These are phyloP conservation scores for Eristalis intricaria DNA, from an alignment of 2,888 invertebrate species.

Conservation along the genomic window DNA sequence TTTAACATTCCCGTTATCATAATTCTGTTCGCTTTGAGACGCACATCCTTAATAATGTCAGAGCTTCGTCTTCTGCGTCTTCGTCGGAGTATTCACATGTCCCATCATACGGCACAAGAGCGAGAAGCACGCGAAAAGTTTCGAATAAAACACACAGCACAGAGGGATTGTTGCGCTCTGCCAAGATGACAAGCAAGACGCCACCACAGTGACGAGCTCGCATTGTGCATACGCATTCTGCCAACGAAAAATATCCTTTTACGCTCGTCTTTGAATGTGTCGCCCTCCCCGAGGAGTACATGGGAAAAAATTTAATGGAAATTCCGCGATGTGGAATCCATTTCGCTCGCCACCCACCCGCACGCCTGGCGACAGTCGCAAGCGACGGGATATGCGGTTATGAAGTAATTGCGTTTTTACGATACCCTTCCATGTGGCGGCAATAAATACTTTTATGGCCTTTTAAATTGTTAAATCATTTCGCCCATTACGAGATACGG, in stretches of 20 bases:
- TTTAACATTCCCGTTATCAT: conserved; percentile 48
- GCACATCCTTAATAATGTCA: conserved; percentile 21
- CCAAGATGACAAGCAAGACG: background rate
- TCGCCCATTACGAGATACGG: conserved; percentile 60
- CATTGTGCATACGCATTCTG: conserved; percentile 55
- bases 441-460: conserved; percentile 70
- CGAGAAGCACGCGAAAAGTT: background rate
- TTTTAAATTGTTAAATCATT: conserved; percentile 71
- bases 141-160: conserved; percentile 19
- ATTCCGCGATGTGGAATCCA: conserved; percentile 53
- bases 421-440: conserved; percentile 66
- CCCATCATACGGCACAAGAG: conserved; percentile 32
- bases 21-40: conserved; percentile 33
- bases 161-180: conserved; percentile 52
- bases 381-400: conserved; percentile 52
- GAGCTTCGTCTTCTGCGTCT: background rate
- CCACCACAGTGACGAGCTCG: background rate
- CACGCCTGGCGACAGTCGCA: background rate
- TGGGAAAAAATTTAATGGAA: conserved; percentile 62
- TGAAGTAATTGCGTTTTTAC: conserved; percentile 70
- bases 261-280: conserved; percentile 2
- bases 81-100: background rate
- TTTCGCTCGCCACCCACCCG: background rate
- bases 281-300: conserved; percentile 43
- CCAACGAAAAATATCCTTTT: conserved; percentile 58